Evolutionary conservation across 2,888 invertebrate species (phyloP).

Genomic region (Aphidius colemani): DNA sequence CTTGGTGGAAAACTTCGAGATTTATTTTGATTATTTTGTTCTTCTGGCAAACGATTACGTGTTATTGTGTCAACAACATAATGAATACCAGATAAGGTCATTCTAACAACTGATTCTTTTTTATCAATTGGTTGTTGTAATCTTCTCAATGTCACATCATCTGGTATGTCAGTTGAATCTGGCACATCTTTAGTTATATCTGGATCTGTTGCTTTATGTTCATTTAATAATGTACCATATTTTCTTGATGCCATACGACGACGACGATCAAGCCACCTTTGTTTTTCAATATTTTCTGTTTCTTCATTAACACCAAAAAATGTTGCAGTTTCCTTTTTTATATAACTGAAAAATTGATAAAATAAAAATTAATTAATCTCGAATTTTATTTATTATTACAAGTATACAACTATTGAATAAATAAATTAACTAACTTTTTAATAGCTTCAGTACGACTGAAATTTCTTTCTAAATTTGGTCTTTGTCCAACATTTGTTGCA

Average conservation of each 20-base stretch:
- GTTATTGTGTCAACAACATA: slow-evolving; percentile 76
- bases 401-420: neutral
- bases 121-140: slow-evolving; percentile 62
- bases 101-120: slow-evolving; percentile 81
- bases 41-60: slow-evolving; percentile 66
- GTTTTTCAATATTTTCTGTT: slow-evolving; percentile 73
- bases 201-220: slow-evolving; percentile 67
- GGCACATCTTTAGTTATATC: slow-evolving; percentile 63
- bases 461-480: slow-evolving; percentile 62
- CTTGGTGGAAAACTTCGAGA: slow-evolving; percentile 74
- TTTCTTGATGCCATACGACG: slow-evolving; percentile 78
- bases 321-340: slow-evolving; percentile 79
- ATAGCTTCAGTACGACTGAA: slow-evolving; percentile 57
- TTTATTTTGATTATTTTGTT: slow-evolving; percentile 68
- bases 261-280: slow-evolving; percentile 80
- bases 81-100: slow-evolving; percentile 79
- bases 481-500: slow-evolving; percentile 59
- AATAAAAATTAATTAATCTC: neutral
- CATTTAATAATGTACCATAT: slow-evolving; percentile 66
- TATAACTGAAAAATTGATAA: slow-evolving; percentile 62
- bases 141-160: slow-evolving; percentile 61
- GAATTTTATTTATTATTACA: neutral
- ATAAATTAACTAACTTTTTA: slow-evolving; percentile 53
- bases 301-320: slow-evolving; percentile 86
- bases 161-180: slow-evolving; percentile 54